These are phyloP conservation scores for Tribolium freemani DNA, from an alignment of 2,888 invertebrate genomes.

Conservation along the genomic window DNA sequence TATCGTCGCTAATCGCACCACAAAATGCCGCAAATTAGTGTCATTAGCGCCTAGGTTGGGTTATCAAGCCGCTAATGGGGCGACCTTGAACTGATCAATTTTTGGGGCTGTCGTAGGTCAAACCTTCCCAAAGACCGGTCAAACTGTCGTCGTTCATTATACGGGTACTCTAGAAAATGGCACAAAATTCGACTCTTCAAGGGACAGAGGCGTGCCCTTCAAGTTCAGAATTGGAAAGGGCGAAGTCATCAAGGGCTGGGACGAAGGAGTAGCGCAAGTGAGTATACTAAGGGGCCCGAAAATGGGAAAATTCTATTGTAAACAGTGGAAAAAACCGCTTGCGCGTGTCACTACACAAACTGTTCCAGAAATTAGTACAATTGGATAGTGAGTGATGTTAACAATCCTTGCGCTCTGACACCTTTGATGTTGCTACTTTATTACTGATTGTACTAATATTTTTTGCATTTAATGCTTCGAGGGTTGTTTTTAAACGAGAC, in stretches of 20 bases:
- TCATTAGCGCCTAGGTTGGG: constrained; percentile 1
- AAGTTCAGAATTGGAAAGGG: constrained; percentile 95
- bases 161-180: constrained; percentile 93
- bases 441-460: not conserved
- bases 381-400: constrained; percentile 51
- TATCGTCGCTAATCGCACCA: constrained; percentile 1
- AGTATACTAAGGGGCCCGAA: constrained; percentile 41
- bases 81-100: constrained; percentile 16
- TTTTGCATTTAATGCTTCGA: not conserved
- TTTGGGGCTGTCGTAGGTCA: constrained; percentile 73
- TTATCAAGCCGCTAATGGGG: not conserved
- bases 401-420: constrained; percentile 67
- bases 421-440: constrained; percentile 10
- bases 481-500: not conserved
- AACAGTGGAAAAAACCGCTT: not conserved
- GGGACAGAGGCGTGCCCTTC: constrained; percentile 95
- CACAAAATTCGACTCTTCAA: constrained; percentile 96
- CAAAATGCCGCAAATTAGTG: not conserved
- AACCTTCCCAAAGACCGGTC: constrained; percentile 93
- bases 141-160: constrained; percentile 97
- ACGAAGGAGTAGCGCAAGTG: constrained; percentile 94
- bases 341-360: not conserved
- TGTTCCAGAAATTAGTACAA: constrained; percentile 1
- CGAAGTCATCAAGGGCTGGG: constrained; percentile 98
- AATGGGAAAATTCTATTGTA: not conserved